These are phyloP conservation scores for Anisognathus igniventris DNA, from an alignment of 2,797 vertebrate genomes.

Conservation along the genomic window DNA sequence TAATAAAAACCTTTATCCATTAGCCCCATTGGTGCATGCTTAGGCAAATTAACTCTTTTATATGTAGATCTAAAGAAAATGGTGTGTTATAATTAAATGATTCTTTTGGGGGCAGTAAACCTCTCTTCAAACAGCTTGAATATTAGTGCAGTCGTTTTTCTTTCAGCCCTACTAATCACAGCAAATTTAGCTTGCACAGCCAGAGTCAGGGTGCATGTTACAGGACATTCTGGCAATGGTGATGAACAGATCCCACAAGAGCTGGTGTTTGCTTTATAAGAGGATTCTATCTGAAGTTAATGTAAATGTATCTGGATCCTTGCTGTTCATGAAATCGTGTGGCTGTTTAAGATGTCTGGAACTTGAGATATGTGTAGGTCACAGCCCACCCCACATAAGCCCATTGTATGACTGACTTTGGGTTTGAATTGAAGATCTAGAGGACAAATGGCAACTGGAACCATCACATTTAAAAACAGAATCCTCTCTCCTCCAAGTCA, in stretches of 20 bases:
- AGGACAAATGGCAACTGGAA: not conserved
- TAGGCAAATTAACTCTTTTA: slow-evolving; percentile 71
- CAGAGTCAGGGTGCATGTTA: slow-evolving; percentile 10
- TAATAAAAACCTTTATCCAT: slow-evolving; percentile 66
- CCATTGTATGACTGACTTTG: not conserved
- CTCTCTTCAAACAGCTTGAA: slow-evolving; percentile 68
- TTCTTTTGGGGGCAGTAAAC: slow-evolving; percentile 67
- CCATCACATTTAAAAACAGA: not conserved
- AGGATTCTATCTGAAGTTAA: slow-evolving; percentile 8
- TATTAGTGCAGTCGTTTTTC: slow-evolving; percentile 46
- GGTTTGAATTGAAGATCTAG: not conserved
- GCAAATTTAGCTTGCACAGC: slow-evolving; percentile 52
- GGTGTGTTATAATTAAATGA: slow-evolving; percentile 66
- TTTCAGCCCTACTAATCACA: slow-evolving; percentile 64
- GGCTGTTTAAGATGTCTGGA: not conserved
- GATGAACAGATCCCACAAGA: not conserved
- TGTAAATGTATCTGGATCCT: slow-evolving; percentile 15
- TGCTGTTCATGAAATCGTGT: not conserved
- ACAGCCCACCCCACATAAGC: not conserved
- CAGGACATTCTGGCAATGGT: not conserved
- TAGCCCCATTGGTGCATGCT: slow-evolving; percentile 53
- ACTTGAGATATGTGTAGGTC: not conserved
- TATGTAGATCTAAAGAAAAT: slow-evolving; percentile 67
- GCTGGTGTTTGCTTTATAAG: not conserved
- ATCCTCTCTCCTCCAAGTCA: fast-evolving